phyloP scores from a whole-genome alignment of 1,140 invertebrate species.

The Catajapyx aquilonaris region DNA sequence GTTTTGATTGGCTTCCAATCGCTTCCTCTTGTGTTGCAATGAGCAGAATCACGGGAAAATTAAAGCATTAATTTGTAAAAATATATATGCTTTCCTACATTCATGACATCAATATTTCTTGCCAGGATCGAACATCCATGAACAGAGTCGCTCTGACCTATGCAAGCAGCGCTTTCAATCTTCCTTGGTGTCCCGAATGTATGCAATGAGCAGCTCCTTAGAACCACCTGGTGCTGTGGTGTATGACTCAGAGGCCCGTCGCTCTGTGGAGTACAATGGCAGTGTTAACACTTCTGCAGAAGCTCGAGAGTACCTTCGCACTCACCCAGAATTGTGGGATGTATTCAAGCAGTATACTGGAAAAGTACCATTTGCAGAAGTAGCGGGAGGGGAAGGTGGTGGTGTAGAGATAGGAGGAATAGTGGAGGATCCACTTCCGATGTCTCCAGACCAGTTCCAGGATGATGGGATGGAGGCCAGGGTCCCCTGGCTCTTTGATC shows the following conservation, averaged over 20 bases:
- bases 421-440: too few species aligned
- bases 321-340: slow-evolving; percentile 19
- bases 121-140: slow-evolving; percentile 33
- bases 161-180: slow-evolving; percentile 51
- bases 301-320: slow-evolving; percentile 20
- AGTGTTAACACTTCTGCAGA: slow-evolving; percentile 23
- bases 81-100: too few species aligned
- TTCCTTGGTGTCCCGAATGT: slow-evolving; percentile 36
- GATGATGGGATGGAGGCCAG: too few species aligned
- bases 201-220: slow-evolving; percentile 43
- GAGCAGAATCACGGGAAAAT: too few species aligned
- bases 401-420: too few species aligned
- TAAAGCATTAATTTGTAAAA: too few species aligned
- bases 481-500: too few species aligned
- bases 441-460: too few species aligned
- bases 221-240: slow-evolving; percentile 41
- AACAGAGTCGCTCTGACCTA: slow-evolving; percentile 40
- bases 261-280: slow-evolving; percentile 17
- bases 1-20: too few species aligned
- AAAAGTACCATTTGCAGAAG: too few species aligned
- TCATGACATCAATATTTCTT: slow-evolving; percentile 13
- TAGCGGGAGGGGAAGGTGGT: too few species aligned
- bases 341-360: slow-evolving; percentile 6
- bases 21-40: too few species aligned
- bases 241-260: slow-evolving; percentile 32